A percentile compares a stretch with the other conserved stretches of the same genome.
Evolutionary conservation across 2,888 invertebrate species (phyloP).

Genomic region (Pterostichus niger): DNA sequence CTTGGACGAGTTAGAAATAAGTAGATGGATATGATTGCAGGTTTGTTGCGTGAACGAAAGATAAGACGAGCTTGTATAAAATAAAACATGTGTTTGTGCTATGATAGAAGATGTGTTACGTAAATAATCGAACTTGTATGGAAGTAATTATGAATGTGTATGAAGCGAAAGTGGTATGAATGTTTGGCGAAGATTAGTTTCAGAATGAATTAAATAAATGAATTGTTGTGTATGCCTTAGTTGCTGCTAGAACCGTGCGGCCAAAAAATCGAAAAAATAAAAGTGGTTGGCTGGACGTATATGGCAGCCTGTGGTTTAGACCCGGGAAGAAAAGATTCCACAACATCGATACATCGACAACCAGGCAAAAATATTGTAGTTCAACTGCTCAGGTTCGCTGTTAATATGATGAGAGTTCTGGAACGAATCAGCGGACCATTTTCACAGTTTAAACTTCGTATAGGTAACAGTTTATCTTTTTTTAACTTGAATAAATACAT

Average conservation of each 20-base stretch:
- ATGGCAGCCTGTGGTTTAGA: slow-evolving; percentile 98
- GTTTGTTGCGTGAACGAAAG: too few species aligned
- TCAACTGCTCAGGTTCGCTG: slow-evolving; percentile 86
- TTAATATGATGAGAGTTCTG: slow-evolving; percentile 85
- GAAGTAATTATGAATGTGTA: too few species aligned
- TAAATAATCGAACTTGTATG: too few species aligned
- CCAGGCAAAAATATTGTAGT: slow-evolving; percentile 77
- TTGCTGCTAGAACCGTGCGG: slow-evolving; percentile 83
- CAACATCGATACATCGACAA: slow-evolving; percentile 63
- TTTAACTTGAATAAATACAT: slow-evolving; percentile 66
- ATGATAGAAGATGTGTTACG: too few species aligned
- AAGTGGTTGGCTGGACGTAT: slow-evolving; percentile 97
- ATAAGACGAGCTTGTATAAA: too few species aligned
- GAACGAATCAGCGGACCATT: slow-evolving; percentile 80
- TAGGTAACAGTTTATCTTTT: slow-evolving; percentile 80
- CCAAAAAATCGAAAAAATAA: slow-evolving; percentile 94
- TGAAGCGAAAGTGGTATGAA: too few species aligned
- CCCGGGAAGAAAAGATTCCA: slow-evolving; percentile 83
- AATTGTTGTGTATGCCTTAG: slow-evolving; percentile 73
- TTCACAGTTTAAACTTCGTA: slow-evolving; percentile 83
- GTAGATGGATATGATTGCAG: too few species aligned
- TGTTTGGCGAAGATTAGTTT: too few species aligned
- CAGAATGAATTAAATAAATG: too few species aligned
- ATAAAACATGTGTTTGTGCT: too few species aligned
- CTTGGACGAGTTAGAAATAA: too few species aligned